A percentile compares a stretch with the other conserved stretches of the same genome.
phyloP scores from a whole-genome alignment of 2,888 invertebrate species.

The Marasmarcha lunaedactyla region DNA sequence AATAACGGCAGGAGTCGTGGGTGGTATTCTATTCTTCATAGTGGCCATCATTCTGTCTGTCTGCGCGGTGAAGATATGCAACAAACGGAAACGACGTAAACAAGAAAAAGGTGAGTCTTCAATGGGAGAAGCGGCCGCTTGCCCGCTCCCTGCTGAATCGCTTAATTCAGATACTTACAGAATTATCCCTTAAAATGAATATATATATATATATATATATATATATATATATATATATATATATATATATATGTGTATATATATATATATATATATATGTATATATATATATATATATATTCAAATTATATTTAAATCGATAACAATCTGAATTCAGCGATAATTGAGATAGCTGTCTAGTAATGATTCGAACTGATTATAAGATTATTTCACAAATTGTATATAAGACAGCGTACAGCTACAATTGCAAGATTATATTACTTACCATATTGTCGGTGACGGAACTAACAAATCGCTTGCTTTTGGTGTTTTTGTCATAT shows the following conservation, averaged over 20 bases:
- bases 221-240: too few relatives aligned
- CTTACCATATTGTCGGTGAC: slow-evolving; percentile 52
- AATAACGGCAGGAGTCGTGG: slow-evolving; percentile 95
- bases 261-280: too few relatives aligned
- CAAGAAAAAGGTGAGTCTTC: slow-evolving; percentile 92
- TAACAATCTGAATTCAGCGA: not conserved
- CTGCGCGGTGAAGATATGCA: slow-evolving; percentile 98
- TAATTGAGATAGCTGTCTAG: not conserved
- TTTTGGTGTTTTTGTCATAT: too few relatives aligned
- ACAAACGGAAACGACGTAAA: slow-evolving; percentile 95
- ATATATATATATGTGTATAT: too few relatives aligned
- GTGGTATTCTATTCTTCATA: slow-evolving; percentile 96
- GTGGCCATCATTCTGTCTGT: slow-evolving; percentile 97
- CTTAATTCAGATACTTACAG: too few relatives aligned
- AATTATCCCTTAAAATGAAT: too few relatives aligned
- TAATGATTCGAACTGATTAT: not conserved
- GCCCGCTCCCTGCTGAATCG: slow-evolving; percentile 27
- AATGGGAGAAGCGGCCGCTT: slow-evolving; percentile 30
- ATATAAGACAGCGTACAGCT: slow-evolving; percentile 11
- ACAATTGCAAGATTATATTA: slow-evolving; percentile 14
- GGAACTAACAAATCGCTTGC: slow-evolving; percentile 23
- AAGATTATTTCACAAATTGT: not conserved
- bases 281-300: too few relatives aligned
- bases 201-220: too few relatives aligned
- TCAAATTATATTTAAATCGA: not conserved